A percentile compares a stretch with the other conserved stretches of the same genome.
phyloP scores from a whole-genome alignment of 92 coral and sea anemone species.

The Chrysogorgia sp. region DNA sequence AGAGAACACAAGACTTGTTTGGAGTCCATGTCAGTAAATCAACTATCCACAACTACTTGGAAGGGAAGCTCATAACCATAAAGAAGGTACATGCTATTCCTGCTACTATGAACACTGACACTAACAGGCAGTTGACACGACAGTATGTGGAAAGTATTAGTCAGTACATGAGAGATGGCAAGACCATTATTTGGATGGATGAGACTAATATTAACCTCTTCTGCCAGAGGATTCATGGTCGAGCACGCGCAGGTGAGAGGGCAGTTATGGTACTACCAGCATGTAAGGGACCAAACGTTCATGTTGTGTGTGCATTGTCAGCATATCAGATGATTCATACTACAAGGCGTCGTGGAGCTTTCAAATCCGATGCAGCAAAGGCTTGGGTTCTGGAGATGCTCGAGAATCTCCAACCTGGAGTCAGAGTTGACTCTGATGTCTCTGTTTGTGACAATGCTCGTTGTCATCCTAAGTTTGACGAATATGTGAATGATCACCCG shows the following conservation, averaged over 20 bases:
- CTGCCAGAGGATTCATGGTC: slow-evolving; percentile 23
- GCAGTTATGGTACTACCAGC: slow-evolving; percentile 36
- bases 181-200: slow-evolving; percentile 34
- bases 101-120: slow-evolving; percentile 54
- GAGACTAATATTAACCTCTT: slow-evolving; percentile 27
- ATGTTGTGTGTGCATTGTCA: slow-evolving; percentile 37
- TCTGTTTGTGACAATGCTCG: slow-evolving; percentile 18
- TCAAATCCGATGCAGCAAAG: no score
- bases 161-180: slow-evolving; percentile 38
- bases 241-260: slow-evolving; percentile 32
- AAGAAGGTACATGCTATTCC: slow-evolving; percentile 54
- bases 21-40: slow-evolving; percentile 42
- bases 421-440: slow-evolving; percentile 34
- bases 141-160: slow-evolving; percentile 34
- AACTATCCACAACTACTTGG: no score
- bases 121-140: slow-evolving; percentile 17
- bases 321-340: slow-evolving; percentile 31
- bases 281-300: slow-evolving; percentile 24
- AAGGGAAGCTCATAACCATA: slow-evolving; percentile 50
- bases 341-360: no score
- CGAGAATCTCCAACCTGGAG: slow-evolving; percentile 23
- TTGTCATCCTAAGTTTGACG: no score
- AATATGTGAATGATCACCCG: no score
- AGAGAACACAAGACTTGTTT: slow-evolving; percentile 18
- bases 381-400: slow-evolving; percentile 31